Evolutionary conservation across 2,113 vertebrate genomes (phyloP), one percentile per base, ranked within the genome.

Genomic region (Ictalurus furcatus): DNA sequence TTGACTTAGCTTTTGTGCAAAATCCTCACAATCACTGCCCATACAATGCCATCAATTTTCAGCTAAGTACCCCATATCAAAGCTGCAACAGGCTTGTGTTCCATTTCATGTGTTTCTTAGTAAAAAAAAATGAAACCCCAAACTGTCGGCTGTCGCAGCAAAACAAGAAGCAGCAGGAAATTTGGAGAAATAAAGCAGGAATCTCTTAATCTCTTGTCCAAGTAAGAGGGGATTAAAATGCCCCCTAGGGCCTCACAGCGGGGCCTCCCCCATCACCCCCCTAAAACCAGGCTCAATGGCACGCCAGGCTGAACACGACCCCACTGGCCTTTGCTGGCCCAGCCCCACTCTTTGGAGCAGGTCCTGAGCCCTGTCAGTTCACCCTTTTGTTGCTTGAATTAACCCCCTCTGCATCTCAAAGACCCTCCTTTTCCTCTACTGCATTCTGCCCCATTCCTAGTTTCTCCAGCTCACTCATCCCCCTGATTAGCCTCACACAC

Each of bases 341-440:
- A 8, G 67, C 84, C 83, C 81, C 23, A 30, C 87, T 90, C 88
- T 89, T 88, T 89, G 87, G 87, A 89, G 56, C 30, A 74, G 89
- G 91, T 89, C 90, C 89, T 67, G 86, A 25, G 89, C 86, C 67
- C 73, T 84, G 87, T 85, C 92, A 85, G 88, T 88, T 88, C 63
- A 85, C 61, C 86, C 87, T 71, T 89, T 90, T 91, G 91, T 86
- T 80, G 79, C 88, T 87, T 25, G 44, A 92, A 92, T 91, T 89
- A 91, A 92, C 87, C 92, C 90, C 91, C 88, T 89, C 92, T 91
- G 87, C 92, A 91, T 90, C 82, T 91, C 88, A 92, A 92, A 92
- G 90, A 86, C 85, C n/a, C 21, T 25, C 40, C 40, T 48, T 74
- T 85, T 85, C 89, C 86, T 67, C 84, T 88, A 40, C 84, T 85